Base-by-base conservation (phyloP, 2,797 vertebrate genomes). In the Furcifer pardalis region DNA sequence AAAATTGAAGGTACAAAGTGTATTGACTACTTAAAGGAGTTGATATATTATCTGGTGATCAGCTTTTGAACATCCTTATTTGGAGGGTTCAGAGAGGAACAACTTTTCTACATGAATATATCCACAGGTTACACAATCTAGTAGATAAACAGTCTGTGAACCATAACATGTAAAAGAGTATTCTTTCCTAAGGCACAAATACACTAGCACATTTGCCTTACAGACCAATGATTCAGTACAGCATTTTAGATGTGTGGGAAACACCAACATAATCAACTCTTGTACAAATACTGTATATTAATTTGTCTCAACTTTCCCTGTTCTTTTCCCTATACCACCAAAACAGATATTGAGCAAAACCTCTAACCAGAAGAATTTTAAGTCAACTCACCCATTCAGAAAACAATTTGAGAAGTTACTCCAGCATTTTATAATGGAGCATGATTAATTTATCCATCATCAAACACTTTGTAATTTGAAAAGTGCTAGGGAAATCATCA, bases 291-390 rank as follows among this genome's bases (percentile, higher is more conserved):
- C 86, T 77, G 92, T 0, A 1, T 87, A 86, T 84, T 90, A 82
- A 83, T 37, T 62, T 2, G 13, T 19, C 71, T 82, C 91, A 88
- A 87, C 84, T 89, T 80, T 81, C 35, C 44, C 85, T 87, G 6
- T 60, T 62, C 77, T 77, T 91, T 91, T 81, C 89, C 30, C 62
- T 52, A 1, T 56, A 71, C 82, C 74, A 12, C 21, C 44, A 23
- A 19, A 80, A 59, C 35, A 46, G 65, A 19, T 9, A 27, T 0
- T 56, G 52, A 56, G 52, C 19, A 0, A 69, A 37, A 37, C 8
- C 4, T 2, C 77, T 90, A 92, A 89, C 90, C 65, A 89, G 83
- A 86, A 89, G 83, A 86, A 80, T 80, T 81, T 63, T 72, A 9
- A 74, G 77, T 88, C 68, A 82, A 92, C 69, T 56, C 72, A 87